Base-by-base conservation (phyloP, 2,113 vertebrate species). In the Cyprinodon variegatus region DNA sequence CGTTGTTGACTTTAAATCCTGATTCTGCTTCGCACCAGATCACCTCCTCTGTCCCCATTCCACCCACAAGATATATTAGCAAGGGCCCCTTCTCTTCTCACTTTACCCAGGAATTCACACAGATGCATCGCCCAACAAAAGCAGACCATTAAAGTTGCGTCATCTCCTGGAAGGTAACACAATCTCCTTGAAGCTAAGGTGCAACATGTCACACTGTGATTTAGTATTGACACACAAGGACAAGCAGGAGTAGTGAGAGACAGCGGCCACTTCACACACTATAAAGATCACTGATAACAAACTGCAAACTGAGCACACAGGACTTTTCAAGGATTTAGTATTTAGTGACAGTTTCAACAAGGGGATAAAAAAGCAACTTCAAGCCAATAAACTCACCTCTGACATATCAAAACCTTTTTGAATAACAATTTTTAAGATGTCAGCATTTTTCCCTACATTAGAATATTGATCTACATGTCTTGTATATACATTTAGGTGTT, bases 1-100 rank as follows among this genome's bases (percentile, higher is more conserved):
- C 72, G 43, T 82, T 83, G 87, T 86, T 91, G 90, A 93, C 92
- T 88, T 90, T 90, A 91, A 88, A 93, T 87, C 77, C 78, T 69
- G 70, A 61, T 46, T 74, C 77, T 84, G 74, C 86, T 92, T 89
- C 92, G 87, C 91, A 91, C 63, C 62, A 73, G 39, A 11, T 20
- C 20, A 3, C 43, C 17, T 45, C 20, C 9, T 1, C 36, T 7
- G 15, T 4, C 59, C 15, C 36, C 45, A 29, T 61, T 38, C 65
- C 22, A 61, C 68, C 63, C 45, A 45, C 45, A 53, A 83, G 84
- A 90, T 74, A 89, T 86, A 85, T 75, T 60, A 66, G 61, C 57
- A 61, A 41, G 36, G 10, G 11, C 29, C 37, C 57, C 41, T 53
- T 53, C 53, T 39, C 62, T 65, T 22, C 39, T 39, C 22, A 66